These are phyloP conservation scores for Drosophila longiperda DNA, from an alignment of 2,888 invertebrate species.

Conservation along the genomic window DNA sequence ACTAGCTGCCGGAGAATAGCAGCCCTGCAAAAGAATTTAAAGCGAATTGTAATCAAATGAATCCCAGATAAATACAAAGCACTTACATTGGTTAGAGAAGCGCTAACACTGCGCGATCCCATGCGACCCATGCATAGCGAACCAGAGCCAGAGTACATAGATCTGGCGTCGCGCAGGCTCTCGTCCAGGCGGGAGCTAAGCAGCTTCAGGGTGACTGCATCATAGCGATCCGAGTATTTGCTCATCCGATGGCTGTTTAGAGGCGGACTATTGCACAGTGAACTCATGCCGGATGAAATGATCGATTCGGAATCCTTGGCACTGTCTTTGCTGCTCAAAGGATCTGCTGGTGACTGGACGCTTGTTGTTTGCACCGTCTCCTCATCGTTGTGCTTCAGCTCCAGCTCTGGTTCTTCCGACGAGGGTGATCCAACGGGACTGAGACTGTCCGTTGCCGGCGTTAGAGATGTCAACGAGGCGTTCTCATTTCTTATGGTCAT, in stretches of 20 bases:
- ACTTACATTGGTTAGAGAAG: slow-evolving; percentile 83
- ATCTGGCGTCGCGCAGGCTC: slow-evolving; percentile 76
- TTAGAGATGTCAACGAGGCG: slow-evolving; percentile 56
- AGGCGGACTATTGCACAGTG: slow-evolving; percentile 82
- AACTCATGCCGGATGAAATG: slow-evolving; percentile 84
- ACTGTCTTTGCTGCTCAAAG: slow-evolving; percentile 77
- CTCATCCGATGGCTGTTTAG: slow-evolving; percentile 78
- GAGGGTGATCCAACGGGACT: slow-evolving; percentile 67
- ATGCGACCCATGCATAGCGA: slow-evolving; percentile 72
- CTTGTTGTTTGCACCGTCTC: slow-evolving; percentile 14
- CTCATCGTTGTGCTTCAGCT: slow-evolving; percentile 35
- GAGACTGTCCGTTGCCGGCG: slow-evolving; percentile 40
- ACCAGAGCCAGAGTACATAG: slow-evolving; percentile 76
- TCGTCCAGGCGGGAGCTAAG: slow-evolving; percentile 77
- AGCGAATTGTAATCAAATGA: not conserved
- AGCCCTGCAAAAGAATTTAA: slow-evolving; percentile 86
- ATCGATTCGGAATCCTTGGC: slow-evolving; percentile 82
- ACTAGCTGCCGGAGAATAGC: slow-evolving; percentile 90
- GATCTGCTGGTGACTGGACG: slow-evolving; percentile 33
- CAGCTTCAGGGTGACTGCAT: slow-evolving; percentile 79
- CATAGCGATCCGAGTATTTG: slow-evolving; percentile 83
- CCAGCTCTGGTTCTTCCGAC: slow-evolving; percentile 55
- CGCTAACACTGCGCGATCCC: slow-evolving; percentile 76
- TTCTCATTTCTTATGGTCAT: slow-evolving; percentile 82
- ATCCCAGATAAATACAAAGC: not conserved